These are phyloP conservation scores for Galaxea fascicularis DNA, from an alignment of 92 coral and sea anemone species.

Conservation along the genomic window DNA sequence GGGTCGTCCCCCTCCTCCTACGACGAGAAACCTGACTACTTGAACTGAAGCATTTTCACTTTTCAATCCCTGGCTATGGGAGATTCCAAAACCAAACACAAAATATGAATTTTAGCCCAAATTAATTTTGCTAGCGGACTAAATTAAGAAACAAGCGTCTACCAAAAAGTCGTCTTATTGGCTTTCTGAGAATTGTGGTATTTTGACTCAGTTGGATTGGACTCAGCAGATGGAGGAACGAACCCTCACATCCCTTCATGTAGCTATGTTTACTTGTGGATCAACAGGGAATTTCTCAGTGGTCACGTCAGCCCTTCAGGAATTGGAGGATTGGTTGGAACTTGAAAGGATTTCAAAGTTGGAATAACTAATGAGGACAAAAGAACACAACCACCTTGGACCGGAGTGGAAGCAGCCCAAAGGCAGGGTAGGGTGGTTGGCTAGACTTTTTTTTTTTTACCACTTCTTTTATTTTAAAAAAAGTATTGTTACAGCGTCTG, in stretches of 20 bases:
- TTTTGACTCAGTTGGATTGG: background rate
- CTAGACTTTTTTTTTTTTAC: background rate
- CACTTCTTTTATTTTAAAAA: background rate
- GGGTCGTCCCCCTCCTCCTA: background rate
- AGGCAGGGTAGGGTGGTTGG: background rate
- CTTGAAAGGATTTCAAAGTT: slow-evolving; percentile 16
- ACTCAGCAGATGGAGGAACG: background rate
- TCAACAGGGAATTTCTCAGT: background rate
- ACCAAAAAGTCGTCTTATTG: too few relatives aligned
- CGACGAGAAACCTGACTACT: background rate
- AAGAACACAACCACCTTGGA: slow-evolving; percentile 19
- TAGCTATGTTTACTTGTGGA: too few relatives aligned
- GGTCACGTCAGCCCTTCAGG: background rate
- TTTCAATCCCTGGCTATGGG: background rate
- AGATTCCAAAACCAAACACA: background rate
- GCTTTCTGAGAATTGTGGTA: background rate
- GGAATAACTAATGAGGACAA: slow-evolving; percentile 10
- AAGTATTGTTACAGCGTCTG: background rate
- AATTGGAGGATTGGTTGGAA: slow-evolving; percentile 15
- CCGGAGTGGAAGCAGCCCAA: slow-evolving; percentile 17
- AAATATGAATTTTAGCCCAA: too few relatives aligned
- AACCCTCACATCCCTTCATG: background rate
- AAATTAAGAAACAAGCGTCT: slow-evolving; percentile 1
- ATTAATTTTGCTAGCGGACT: background rate
- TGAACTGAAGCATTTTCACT: background rate